A percentile compares a stretch with the other conserved stretches of the same genome.
Evolutionary conservation across 2,888 invertebrate species (phyloP).

Genomic region (Balanococcus diminutus): DNA sequence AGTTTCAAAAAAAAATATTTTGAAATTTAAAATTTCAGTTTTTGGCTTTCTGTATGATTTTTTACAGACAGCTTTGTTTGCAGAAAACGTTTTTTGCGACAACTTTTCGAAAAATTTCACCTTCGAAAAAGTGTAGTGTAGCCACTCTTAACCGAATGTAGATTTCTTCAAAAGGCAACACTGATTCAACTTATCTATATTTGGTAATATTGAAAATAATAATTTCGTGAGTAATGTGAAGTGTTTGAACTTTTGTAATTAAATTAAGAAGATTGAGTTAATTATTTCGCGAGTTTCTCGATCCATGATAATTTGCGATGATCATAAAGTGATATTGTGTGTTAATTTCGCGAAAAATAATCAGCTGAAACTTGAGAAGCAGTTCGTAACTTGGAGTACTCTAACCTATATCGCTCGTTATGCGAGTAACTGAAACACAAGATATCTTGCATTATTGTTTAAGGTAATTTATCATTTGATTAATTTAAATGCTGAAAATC

Average conservation of each 20-base stretch:
- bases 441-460: neutral
- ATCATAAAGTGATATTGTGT: neutral
- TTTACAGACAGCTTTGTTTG: no score
- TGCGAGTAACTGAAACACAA: neutral
- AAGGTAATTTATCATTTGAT: neutral
- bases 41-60: no score
- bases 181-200: neutral
- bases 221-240: neutral
- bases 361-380: neutral
- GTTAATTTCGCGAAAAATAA: neutral
- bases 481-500: neutral
- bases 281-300: neutral
- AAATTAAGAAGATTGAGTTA: neutral
- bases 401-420: neutral
- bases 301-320: neutral
- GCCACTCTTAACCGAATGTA: no score
- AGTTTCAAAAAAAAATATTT: no score
- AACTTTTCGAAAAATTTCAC: no score
- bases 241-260: neutral
- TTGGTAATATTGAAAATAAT: slow-evolving; percentile 14
- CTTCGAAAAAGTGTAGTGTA: no score
- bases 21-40: no score
- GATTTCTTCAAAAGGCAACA: neutral
- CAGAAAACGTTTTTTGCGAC: no score
- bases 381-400: no score